These are phyloP conservation scores for Thinocorus orbignyianus DNA, from an alignment of 2,113 vertebrate genomes.

Conservation along the genomic window DNA sequence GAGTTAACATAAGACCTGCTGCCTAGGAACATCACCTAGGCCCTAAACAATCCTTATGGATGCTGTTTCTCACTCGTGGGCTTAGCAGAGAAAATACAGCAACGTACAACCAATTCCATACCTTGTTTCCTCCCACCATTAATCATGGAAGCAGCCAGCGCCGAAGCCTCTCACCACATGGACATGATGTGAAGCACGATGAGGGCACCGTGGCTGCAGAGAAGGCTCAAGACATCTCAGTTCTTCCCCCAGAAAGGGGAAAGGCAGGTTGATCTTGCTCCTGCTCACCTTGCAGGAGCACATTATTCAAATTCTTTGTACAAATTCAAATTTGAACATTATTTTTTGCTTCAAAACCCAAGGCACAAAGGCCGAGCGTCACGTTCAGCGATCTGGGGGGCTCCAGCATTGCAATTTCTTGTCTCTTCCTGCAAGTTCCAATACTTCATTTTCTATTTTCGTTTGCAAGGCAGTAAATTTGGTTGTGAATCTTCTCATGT, in stretches of 20 bases:
- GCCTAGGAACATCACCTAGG: background rate
- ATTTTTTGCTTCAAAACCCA: background rate
- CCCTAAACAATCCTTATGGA: background rate
- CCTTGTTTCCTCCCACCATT: background rate
- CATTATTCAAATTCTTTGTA: background rate
- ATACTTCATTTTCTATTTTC: background rate
- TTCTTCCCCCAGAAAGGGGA: background rate
- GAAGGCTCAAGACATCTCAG: background rate
- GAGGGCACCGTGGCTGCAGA: fast-evolving
- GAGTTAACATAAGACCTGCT: background rate
- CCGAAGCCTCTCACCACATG: fast-evolving
- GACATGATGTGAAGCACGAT: fast-evolving
- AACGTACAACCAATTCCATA: background rate
- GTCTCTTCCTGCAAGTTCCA: background rate
- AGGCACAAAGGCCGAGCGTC: background rate
- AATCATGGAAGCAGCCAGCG: background rate
- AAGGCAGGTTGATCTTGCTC: background rate
- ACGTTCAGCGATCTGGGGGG: background rate
- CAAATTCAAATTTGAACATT: too few relatives aligned
- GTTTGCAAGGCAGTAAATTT: background rate
- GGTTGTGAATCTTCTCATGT: background rate
- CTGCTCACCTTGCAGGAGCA: background rate
- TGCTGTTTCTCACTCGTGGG: background rate
- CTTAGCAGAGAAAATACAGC: background rate
- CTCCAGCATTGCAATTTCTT: background rate